Evolutionary conservation across 2,797 vertebrate species (phyloP).

Genomic region (Pseudochirops cupreus): DNA sequence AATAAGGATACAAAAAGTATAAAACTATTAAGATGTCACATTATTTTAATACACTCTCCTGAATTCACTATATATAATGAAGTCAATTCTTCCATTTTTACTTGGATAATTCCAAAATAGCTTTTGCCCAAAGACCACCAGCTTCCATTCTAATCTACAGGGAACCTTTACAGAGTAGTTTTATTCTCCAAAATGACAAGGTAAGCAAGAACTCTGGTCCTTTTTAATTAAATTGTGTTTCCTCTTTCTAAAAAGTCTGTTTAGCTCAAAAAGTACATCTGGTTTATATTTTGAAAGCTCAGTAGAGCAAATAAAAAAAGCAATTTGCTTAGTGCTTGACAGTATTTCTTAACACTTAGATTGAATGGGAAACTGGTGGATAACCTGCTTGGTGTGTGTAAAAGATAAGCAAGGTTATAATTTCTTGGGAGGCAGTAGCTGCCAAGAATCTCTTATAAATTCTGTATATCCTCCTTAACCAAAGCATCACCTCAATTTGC

Average conservation of each 20-base stretch:
- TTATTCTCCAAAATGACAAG: conserved; percentile 43
- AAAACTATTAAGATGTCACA: conserved; percentile 39
- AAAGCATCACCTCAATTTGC: conserved; percentile 5
- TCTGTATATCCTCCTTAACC: conserved; percentile 16
- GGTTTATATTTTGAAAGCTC: conserved; percentile 41
- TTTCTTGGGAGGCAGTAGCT: conserved; percentile 49
- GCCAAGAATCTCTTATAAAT: conserved; percentile 60
- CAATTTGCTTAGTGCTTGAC: conserved; percentile 52
- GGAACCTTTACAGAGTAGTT: not conserved
- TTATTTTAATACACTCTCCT: conserved; percentile 5
- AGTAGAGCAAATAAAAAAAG: conserved; percentile 41
- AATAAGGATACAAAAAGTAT: not conserved
- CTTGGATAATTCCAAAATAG: not conserved
- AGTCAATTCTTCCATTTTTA: not conserved
- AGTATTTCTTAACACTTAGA: conserved; percentile 41
- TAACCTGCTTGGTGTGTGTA: conserved; percentile 53
- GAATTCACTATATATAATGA: conserved; percentile 31
- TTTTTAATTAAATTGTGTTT: conserved; percentile 44
- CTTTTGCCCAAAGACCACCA: not conserved
- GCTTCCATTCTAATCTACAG: not conserved
- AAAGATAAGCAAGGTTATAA: conserved; percentile 48
- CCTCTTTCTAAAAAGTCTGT: conserved; percentile 28
- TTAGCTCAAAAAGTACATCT: conserved; percentile 36
- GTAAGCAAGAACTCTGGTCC: conserved; percentile 30
- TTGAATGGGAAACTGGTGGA: conserved; percentile 56